Evolutionary conservation across 1,140 invertebrate genomes (phyloP).

Genomic region (Pomacea maculata): DNA sequence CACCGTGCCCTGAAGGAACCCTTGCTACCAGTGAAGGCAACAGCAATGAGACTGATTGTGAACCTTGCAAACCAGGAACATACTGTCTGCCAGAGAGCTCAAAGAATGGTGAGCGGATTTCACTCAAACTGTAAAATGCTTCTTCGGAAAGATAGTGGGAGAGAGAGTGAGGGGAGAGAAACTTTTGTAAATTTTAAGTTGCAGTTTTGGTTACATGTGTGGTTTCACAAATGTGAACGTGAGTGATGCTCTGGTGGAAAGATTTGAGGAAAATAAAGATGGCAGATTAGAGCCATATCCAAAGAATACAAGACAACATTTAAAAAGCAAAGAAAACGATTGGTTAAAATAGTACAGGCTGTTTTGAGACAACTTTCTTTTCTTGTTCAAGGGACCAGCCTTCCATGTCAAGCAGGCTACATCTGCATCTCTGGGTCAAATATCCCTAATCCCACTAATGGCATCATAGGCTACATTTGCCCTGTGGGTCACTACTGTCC

Average conservation of each 20-base stretch:
- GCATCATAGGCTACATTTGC: constrained; percentile 58
- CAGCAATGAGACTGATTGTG: constrained; percentile 52
- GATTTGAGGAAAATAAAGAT: too few species aligned
- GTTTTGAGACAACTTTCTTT: neutral
- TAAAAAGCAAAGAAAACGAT: too few species aligned
- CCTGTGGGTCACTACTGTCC: constrained; percentile 59
- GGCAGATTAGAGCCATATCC: too few species aligned
- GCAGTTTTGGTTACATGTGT: neutral
- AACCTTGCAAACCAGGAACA: constrained; percentile 57
- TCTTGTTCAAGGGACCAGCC: constrained; percentile 45
- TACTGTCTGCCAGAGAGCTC: constrained; percentile 60
- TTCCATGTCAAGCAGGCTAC: constrained; percentile 56
- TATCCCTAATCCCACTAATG: constrained; percentile 50
- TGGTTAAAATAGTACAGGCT: too few species aligned
- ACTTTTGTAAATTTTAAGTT: too few species aligned
- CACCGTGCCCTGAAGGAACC: constrained; percentile 56
- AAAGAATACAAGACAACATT: too few species aligned
- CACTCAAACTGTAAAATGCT: neutral
- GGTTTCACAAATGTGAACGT: neutral
- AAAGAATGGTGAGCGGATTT: constrained; percentile 46
- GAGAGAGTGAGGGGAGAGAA: too few species aligned
- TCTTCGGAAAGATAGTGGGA: neutral
- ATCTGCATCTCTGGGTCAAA: constrained; percentile 59
- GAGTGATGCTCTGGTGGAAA: too few species aligned
- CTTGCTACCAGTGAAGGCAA: constrained; percentile 55